Conservation (phyloP, 1,140 invertebrate genomes). For the Eumeta japonica region DNA sequence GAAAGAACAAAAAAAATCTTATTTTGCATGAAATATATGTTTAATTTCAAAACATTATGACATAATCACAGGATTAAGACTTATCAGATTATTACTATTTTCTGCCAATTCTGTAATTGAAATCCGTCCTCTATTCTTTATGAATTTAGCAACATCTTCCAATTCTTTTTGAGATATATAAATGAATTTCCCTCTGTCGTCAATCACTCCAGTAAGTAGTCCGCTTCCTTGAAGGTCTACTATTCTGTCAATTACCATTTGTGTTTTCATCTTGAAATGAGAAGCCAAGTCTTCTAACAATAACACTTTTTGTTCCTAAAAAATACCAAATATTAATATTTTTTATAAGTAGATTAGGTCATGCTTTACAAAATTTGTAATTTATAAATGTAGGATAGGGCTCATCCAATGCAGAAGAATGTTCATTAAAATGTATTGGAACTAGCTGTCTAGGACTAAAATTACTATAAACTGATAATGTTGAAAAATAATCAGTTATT, state of each 20-base stretch:
- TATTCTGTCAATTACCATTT: constrained; percentile 82
- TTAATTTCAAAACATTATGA: constrained; percentile 11
- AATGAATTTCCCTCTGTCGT: constrained; percentile 99
- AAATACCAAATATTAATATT: constrained; percentile 10
- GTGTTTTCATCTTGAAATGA: constrained; percentile 91
- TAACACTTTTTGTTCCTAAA: constrained; percentile 84
- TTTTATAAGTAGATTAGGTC: too few species aligned
- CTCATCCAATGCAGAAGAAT: too few species aligned
- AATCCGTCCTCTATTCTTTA: constrained; percentile 91
- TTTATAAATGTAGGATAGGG: too few species aligned
- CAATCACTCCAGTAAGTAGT: constrained; percentile 89
- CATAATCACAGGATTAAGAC: constrained; percentile 65
- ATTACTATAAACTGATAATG: too few species aligned
- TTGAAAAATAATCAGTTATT: too few species aligned
- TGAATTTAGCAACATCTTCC: constrained; percentile 91
- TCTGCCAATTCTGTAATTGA: constrained; percentile 92
- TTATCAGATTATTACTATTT: constrained; percentile 91
- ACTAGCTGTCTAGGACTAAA: too few species aligned
- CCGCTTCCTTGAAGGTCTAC: constrained; percentile 81
- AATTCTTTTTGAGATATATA: constrained; percentile 93
- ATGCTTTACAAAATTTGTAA: too few species aligned
- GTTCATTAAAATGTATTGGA: too few species aligned
- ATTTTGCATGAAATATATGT: constrained; percentile 7
- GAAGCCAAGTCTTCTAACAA: constrained; percentile 90
- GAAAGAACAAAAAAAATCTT: background rate